Percentiles rank a stretch among this genome's conserved stretches.
phyloP scores from a whole-genome alignment of 2,888 invertebrate genomes.

The Spialia ferax region DNA sequence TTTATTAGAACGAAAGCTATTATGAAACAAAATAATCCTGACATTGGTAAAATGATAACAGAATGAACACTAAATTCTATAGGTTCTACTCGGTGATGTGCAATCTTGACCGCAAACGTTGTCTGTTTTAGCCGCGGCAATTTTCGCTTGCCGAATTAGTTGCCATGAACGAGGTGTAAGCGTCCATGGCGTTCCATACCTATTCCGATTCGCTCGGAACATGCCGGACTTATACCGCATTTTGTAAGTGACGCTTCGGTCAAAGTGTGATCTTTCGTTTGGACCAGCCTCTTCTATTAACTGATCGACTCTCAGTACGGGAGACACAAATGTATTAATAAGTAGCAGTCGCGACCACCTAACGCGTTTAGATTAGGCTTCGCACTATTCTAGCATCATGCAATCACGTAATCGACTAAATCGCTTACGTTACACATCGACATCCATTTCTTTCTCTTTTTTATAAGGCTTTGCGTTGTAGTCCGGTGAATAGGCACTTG shows the following conservation, averaged over 20 bases:
- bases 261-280: conserved; percentile 62
- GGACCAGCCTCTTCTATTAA: conserved; percentile 67
- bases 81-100: not conserved
- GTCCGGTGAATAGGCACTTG: conserved; percentile 44
- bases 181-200: conserved; percentile 52
- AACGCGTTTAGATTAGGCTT: conserved; percentile 60
- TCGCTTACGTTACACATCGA: conserved; percentile 51
- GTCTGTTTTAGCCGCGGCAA: conserved; percentile 84
- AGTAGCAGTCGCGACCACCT: conserved; percentile 50
- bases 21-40: not conserved
- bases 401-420: conserved; percentile 67
- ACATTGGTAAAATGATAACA: not conserved
- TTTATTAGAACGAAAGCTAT: too few species aligned
- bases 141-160: conserved; percentile 82
- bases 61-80: not conserved
- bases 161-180: conserved; percentile 76
- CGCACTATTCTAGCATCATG: conserved; percentile 53
- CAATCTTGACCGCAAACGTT: conserved; percentile 59
- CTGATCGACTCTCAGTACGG: conserved; percentile 45
- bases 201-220: conserved; percentile 55
- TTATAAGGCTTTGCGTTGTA: conserved; percentile 61
- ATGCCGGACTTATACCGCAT: conserved; percentile 63
- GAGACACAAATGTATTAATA: conserved; percentile 26
- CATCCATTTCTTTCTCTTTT: conserved; percentile 57
- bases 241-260: conserved; percentile 74